Conservation (phyloP, 2,888 invertebrate genomes). For the Tenodera sinensis region DNA sequence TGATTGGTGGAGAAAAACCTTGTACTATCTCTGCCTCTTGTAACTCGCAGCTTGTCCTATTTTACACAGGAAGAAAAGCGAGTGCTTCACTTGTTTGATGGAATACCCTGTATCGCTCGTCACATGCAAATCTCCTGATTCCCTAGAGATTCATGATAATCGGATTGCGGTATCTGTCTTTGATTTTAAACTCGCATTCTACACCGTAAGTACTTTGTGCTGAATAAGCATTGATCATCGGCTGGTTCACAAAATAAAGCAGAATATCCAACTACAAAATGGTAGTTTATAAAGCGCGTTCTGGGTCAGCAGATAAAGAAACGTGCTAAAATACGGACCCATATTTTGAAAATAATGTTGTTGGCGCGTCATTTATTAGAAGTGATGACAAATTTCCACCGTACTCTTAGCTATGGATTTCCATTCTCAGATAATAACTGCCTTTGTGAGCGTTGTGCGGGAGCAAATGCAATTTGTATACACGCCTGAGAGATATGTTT, state of each 20-base stretch:
- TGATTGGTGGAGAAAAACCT: too few species aligned
- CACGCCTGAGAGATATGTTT: neutral
- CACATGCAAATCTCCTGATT: too few species aligned
- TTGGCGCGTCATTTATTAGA: neutral
- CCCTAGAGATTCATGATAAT: too few species aligned
- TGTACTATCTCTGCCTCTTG: too few species aligned
- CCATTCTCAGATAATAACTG: neutral
- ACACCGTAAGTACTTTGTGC: too few species aligned
- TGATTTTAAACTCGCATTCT: too few species aligned
- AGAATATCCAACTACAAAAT: neutral
- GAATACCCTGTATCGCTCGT: too few species aligned
- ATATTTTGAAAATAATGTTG: neutral
- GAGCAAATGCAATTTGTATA: neutral
- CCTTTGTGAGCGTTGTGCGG: neutral
- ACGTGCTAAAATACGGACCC: neutral
- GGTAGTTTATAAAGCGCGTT: neutral
- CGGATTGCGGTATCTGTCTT: too few species aligned
- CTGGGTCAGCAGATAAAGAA: too few species aligned
- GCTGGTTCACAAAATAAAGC: neutral
- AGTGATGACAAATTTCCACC: neutral
- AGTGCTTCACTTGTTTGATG: too few species aligned
- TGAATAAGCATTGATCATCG: neutral
- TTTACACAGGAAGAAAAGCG: too few species aligned
- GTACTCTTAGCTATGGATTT: neutral
- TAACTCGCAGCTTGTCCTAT: too few species aligned